Evolutionary conservation across 1,140 invertebrate genomes (phyloP).

Genomic region (Philotrypesis tridentata): DNA sequence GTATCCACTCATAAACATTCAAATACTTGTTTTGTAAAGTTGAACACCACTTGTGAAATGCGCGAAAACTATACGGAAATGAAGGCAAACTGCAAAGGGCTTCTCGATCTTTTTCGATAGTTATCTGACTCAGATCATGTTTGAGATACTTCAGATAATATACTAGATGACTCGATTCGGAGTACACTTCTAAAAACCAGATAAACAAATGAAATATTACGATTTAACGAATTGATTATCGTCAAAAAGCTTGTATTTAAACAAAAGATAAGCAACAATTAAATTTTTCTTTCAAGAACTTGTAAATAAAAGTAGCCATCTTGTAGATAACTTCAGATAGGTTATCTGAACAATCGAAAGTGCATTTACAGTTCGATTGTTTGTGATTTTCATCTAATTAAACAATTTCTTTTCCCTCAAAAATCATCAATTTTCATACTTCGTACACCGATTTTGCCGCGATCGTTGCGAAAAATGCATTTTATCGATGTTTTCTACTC

Average conservation of each 20-base stretch:
- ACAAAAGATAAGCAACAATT: constrained; percentile 10
- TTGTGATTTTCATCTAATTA: not conserved
- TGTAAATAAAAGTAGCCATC: not conserved
- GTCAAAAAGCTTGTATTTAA: not conserved
- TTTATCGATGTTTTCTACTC: too few relatives aligned
- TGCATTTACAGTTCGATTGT: constrained; percentile 35
- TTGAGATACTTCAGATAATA: constrained; percentile 2
- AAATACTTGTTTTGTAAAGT: constrained; percentile 38
- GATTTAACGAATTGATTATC: not conserved
- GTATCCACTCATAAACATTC: not conserved
- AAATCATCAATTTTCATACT: not conserved
- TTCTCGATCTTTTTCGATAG: constrained; percentile 33
- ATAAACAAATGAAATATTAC: not conserved
- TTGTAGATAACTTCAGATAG: constrained; percentile 6
- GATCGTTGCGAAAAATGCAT: not conserved
- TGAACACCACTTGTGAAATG: constrained; percentile 33
- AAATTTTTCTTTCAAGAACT: not conserved
- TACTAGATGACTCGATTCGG: not conserved
- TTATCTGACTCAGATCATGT: constrained; percentile 19
- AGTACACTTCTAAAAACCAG: not conserved
- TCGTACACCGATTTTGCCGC: not conserved
- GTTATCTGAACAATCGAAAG: constrained; percentile 39
- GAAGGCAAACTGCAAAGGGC: constrained; percentile 13
- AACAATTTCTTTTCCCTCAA: not conserved
- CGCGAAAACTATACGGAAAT: constrained; percentile 45